Evolutionary conservation across 2,888 invertebrate species (phyloP).

Genomic region (Netelia fuscicornis): DNA sequence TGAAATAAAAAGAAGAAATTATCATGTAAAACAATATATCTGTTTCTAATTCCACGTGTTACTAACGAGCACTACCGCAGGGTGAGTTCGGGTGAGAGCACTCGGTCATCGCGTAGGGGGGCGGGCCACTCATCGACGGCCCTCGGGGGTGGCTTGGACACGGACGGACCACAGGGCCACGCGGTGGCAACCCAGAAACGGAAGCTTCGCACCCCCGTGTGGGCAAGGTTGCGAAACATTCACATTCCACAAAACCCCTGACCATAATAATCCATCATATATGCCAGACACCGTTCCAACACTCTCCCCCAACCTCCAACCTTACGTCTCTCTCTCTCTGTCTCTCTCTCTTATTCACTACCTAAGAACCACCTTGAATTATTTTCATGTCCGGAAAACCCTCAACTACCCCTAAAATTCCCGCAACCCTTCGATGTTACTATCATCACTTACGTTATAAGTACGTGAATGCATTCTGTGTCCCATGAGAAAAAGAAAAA

Average conservation of each 20-base stretch:
- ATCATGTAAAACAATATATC: conserved; percentile 57
- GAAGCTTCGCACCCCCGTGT: conserved; percentile 92
- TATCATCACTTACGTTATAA: conserved; percentile 58
- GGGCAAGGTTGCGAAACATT: conserved; percentile 91
- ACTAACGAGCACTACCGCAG: conserved; percentile 84
- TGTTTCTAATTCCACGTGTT: conserved; percentile 74
- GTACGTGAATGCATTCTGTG: conserved; percentile 65
- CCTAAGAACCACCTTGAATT: not conserved
- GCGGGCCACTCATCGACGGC: conserved; percentile 85
- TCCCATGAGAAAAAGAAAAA: conserved; percentile 44
- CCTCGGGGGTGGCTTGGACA: conserved; percentile 85
- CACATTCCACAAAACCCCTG: conserved; percentile 85
- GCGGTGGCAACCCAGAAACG: conserved; percentile 88
- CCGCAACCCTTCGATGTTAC: conserved; percentile 55
- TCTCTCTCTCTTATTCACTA: too few relatives aligned
- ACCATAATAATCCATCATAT: conserved; percentile 46
- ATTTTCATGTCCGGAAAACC: conserved; percentile 35
- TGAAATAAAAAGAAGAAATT: conserved; percentile 16
- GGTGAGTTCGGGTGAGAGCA: conserved; percentile 86
- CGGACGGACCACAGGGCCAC: conserved; percentile 84
- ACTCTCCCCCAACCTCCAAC: not conserved
- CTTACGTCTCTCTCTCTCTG: not conserved
- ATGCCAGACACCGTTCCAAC: not conserved
- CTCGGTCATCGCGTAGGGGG: conserved; percentile 84
- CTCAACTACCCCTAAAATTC: conserved; percentile 20